Evolutionary conservation across 2,888 invertebrate genomes (phyloP), one percentile per base, ranked within the genome.

Genomic region (Eilema caniola): DNA sequence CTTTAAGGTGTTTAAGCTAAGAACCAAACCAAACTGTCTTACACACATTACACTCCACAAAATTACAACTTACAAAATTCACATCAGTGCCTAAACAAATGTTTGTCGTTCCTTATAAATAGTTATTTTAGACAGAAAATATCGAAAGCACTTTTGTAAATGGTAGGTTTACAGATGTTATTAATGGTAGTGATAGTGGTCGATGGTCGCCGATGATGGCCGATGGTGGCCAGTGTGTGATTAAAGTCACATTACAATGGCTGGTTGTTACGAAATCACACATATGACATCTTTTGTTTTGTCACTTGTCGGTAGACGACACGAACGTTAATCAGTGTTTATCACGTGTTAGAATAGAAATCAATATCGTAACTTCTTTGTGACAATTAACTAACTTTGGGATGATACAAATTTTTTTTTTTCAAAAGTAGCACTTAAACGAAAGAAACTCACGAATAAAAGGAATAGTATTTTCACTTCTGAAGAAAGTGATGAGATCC

Each of bases 211-310:
- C 8, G 24, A 25, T 59, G 10, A 62, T 59, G 70, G 62, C 68
- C 69, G 67, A 57, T 64, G 65, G 47, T 3, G 16, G 56, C 63
- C 12, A 56, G 25, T n/a, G 37, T 73, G 70, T 78, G 62, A 80
- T 81, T 81, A 81, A 80, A 81, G 80, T 68, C 61, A 66, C 82
- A 81, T 81, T 80, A 81, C 61, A 61, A 59, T 25, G 25, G 57
- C 24, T 25, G 23, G 12, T n/a, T 31, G 11, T 31, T 53, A 64
- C 28, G n/a, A 14, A 63, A 64, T 53, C 3, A 53, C n/a, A 64
- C 12, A 0, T 28, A 31, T n/a, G 24, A 24, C 37, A 62, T 24
- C 10, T 41, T 53, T 28, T 28, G 28, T 64, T 64, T 64, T 53
- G 64, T 47, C 28, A 64, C 20, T 64, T 53, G 23, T 53, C 14